Evolutionary conservation across 2,888 invertebrate genomes (phyloP), one percentile per base, ranked within the genome.

Genomic region (Blomia tropicalis): DNA sequence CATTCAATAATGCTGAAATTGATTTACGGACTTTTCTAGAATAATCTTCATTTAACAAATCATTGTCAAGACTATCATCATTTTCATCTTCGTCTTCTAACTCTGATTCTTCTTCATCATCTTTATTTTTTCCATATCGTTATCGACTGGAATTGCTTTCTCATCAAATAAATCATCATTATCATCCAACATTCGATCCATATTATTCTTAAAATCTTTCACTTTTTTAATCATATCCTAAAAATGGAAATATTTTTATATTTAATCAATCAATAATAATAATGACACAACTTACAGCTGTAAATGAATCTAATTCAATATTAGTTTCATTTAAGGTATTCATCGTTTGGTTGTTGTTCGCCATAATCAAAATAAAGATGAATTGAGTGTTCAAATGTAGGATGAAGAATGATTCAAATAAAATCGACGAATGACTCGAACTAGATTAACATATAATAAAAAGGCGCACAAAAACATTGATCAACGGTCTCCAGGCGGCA

Each of bases 221-320:
- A 19, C 51, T 25, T n/a, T 7, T 25, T 22, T 27, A 14, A 47
- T 14, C 51, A 47, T 47, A 14, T 22, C 51, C 51, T 47, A n/a
- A 25, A 47, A 47, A 27, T 7, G 14, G n/a, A 47, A 11, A 11
- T 25, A 47, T 22, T 47, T 11, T 11, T 36, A 36, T 11, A 11
- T 36, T 36, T 36, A 7, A 36, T 36, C n/a, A n/a, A n/a, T n/a
- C n/a, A n/a, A n/a, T 41, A n/a, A 41, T 14, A n/a, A 41, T 17
- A 41, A n/a, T 41, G 41, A n/a, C 41, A n/a, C n/a, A 11, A 47
- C 51, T 47, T 47, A 47, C 51, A 11, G 51, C 51, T 14, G 51
- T 47, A 19, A 47, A 47, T 14, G 51, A 47, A 47, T 47, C 51
- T 14, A 47, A 19, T 19, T 47, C 51, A 7, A 27, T 47, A n/a